Evolutionary conservation across 1,140 invertebrate genomes (phyloP).

Genomic region (Heliconius congener): DNA sequence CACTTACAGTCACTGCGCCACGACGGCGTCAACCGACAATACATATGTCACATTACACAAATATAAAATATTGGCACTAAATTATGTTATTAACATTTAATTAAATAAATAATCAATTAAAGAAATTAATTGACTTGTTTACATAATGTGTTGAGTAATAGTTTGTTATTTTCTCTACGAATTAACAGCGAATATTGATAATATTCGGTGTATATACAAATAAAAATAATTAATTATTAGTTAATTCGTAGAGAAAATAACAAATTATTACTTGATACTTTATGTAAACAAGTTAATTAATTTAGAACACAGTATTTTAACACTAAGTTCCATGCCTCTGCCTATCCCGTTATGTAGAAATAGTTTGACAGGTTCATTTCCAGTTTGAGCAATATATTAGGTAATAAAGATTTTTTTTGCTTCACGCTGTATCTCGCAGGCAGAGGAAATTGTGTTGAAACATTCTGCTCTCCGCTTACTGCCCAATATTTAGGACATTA

Average conservation of each 20-base stretch:
- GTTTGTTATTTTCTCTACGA: neutral
- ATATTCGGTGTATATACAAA: too few species aligned
- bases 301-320: neutral
- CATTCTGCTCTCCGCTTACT: too few species aligned
- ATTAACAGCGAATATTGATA: too few species aligned
- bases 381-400: neutral
- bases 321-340: too few species aligned
- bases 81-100: neutral
- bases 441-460: too few species aligned
- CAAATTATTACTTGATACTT: neutral
- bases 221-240: too few species aligned
- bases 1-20: too few species aligned
- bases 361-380: neutral
- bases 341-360: neutral
- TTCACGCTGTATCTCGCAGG: too few species aligned
- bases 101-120: neutral
- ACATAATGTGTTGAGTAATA: neutral
- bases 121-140: neutral
- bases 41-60: too few species aligned
- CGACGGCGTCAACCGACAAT: too few species aligned
- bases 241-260: neutral
- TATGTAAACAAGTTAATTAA: constrained; percentile 1
- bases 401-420: too few species aligned
- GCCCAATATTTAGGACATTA: too few species aligned
- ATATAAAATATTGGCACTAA: neutral